phyloP scores from a whole-genome alignment of 2,113 vertebrate genomes.

The Bubo bubo region DNA sequence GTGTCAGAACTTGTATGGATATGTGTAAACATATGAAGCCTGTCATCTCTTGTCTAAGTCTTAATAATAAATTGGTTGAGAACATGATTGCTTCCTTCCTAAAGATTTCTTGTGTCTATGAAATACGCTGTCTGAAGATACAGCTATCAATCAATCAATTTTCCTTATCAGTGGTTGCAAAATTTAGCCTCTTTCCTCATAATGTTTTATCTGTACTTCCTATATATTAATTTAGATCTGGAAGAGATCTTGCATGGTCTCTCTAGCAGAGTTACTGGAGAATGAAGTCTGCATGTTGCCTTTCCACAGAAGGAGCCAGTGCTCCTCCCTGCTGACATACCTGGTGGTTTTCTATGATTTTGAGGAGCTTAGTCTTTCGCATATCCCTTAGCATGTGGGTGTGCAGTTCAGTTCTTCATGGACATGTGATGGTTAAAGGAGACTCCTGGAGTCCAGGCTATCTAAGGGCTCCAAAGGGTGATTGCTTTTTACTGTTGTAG shows the following conservation, averaged over 20 bases:
- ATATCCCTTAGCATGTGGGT: neutral
- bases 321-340: neutral
- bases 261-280: neutral
- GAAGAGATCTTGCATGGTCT: neutral
- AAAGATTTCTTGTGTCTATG: neutral
- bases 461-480: neutral
- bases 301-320: neutral
- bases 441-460: neutral
- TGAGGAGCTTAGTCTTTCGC: neutral
- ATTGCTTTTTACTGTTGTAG: neutral
- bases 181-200: neutral
- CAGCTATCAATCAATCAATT: rapidly evolving
- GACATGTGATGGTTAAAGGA: neutral
- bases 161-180: neutral
- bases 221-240: neutral
- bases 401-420: neutral
- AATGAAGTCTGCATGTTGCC: neutral
- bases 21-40: neutral
- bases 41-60: neutral
- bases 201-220: neutral
- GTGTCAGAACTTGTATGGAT: neutral
- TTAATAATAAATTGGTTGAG: neutral
- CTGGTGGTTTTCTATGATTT: neutral
- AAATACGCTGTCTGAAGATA: neutral
- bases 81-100: neutral